Evolutionary conservation across 2,888 invertebrate genomes (phyloP).

Genomic region (Cordilura impudica): DNA sequence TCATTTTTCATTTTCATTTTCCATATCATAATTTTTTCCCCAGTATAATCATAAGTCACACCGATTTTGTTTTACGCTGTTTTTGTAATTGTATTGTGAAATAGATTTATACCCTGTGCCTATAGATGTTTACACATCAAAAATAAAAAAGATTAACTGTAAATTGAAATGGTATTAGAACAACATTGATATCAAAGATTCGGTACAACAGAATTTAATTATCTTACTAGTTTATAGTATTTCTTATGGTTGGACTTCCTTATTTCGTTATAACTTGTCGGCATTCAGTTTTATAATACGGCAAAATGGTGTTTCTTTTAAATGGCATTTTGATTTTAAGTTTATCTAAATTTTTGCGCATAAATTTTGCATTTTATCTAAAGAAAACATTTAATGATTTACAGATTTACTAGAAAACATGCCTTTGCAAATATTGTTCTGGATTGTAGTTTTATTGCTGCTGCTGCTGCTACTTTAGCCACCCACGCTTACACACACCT

Average conservation of each 20-base stretch:
- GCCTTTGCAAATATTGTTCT: not conserved
- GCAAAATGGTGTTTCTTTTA: not conserved
- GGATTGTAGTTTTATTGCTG: not conserved
- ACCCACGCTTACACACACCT: conserved; percentile 52
- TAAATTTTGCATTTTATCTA: conserved; percentile 42
- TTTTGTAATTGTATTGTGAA: conserved; percentile 1
- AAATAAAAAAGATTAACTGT: too few relatives aligned
- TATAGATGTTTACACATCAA: too few relatives aligned
- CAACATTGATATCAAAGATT: too few relatives aligned
- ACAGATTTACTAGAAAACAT: conserved; percentile 24
- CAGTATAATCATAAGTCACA: too few relatives aligned
- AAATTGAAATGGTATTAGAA: too few relatives aligned
- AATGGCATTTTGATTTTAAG: conserved; percentile 1
- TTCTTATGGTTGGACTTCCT: too few relatives aligned
- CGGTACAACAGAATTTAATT: too few relatives aligned
- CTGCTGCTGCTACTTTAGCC: not conserved
- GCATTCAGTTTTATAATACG: conserved; percentile 46
- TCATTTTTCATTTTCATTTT: too few relatives aligned
- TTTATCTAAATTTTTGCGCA: conserved; percentile 49
- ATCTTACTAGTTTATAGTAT: too few relatives aligned
- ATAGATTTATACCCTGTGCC: conserved; percentile 1
- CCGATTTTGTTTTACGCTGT: too few relatives aligned
- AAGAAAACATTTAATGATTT: conserved; percentile 40
- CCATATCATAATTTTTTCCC: too few relatives aligned
- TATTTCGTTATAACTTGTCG: too few relatives aligned